Conservation (phyloP, 1,140 invertebrate species). For the Aphaenogaster rudis region DNA sequence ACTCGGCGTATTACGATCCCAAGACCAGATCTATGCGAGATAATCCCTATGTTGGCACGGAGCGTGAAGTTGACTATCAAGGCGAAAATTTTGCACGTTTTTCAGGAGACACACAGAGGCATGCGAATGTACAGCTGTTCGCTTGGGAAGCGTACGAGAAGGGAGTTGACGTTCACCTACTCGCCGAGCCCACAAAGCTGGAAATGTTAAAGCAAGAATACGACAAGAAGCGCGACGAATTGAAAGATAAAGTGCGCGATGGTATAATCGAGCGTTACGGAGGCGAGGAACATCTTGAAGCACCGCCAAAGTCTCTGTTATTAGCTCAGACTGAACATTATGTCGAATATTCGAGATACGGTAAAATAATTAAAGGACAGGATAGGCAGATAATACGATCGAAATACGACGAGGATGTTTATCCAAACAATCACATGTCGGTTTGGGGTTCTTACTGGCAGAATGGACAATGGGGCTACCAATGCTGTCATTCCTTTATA, state of each 20-base stretch:
- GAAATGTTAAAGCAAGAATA: constrained; percentile 97
- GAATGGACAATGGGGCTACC: constrained; percentile 97
- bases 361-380: constrained; percentile 84
- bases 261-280: constrained; percentile 96
- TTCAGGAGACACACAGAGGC: constrained; percentile 96
- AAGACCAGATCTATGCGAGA: constrained; percentile 99
- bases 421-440: constrained; percentile 95
- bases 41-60: constrained; percentile 94
- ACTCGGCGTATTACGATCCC: constrained; percentile 99
- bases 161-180: constrained; percentile 97
- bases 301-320: constrained; percentile 94
- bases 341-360: constrained; percentile 97
- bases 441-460: constrained; percentile 89
- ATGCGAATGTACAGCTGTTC: constrained; percentile 97
- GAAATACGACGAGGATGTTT: too few relatives aligned
- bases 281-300: constrained; percentile 96
- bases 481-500: constrained; percentile 88
- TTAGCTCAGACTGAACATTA: constrained; percentile 98
- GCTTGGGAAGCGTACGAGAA: constrained; percentile 98
- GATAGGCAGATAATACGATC: constrained; percentile 64
- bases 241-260: constrained; percentile 91
- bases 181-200: constrained; percentile 99
- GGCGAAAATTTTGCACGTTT: constrained; percentile 99
- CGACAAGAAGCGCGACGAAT: constrained; percentile 95
- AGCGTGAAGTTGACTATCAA: constrained; percentile 94